Percentiles rank a stretch among this genome's conserved stretches.
phyloP scores from a whole-genome alignment of 2,888 invertebrate genomes.

The Rotaria sp. region DNA sequence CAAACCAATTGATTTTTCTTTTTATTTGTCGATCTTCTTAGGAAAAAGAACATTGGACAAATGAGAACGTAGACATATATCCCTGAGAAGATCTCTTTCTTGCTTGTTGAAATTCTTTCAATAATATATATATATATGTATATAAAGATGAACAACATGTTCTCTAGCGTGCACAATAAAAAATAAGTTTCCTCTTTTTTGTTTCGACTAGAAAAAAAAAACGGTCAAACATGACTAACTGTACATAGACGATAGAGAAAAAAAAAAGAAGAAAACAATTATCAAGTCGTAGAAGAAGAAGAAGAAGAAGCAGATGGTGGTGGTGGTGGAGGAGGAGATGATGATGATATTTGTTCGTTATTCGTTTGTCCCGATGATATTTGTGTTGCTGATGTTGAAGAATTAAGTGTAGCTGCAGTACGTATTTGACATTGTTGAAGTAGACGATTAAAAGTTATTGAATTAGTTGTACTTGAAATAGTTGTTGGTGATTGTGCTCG shows the following conservation, averaged over 20 bases:
- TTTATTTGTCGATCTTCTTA: slow-evolving; percentile 13
- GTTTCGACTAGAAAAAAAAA: slow-evolving; percentile 16
- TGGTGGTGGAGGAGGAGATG: background rate
- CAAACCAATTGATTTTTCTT: no score
- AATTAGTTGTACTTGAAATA: background rate
- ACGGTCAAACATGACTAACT: slow-evolving; percentile 13
- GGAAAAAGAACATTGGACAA: background rate
- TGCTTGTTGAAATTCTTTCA: background rate
- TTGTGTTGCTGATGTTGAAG: background rate
- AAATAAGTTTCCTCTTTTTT: background rate
- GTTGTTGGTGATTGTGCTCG: background rate
- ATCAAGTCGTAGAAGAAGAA: background rate
- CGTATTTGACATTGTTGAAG: background rate
- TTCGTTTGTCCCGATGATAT: background rate
- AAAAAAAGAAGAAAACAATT: background rate
- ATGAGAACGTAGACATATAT: background rate
- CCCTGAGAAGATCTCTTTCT: slow-evolving; percentile 11
- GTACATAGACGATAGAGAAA: background rate
- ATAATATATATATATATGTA: slow-evolving; percentile 7
- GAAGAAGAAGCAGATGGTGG: background rate
- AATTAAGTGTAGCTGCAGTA: background rate
- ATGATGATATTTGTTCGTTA: background rate
- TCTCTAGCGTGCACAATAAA: slow-evolving; percentile 22
- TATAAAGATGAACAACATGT: background rate
- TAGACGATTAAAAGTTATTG: background rate